These are phyloP conservation scores for Glyphotaelius pellucidus DNA, from an alignment of 2,888 invertebrate species.

Conservation along the genomic window DNA sequence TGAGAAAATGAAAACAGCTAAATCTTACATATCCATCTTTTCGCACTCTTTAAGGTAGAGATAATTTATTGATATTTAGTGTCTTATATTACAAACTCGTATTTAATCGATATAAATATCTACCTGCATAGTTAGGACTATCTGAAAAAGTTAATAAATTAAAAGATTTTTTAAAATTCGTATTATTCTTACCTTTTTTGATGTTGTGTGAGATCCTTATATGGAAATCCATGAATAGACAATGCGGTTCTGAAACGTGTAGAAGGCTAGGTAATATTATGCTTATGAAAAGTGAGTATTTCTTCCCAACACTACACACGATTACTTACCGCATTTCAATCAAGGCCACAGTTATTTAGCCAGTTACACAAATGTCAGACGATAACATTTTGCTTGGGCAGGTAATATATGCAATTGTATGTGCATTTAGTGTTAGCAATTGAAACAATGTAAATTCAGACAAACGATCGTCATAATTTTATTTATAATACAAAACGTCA, in stretches of 20 bases:
- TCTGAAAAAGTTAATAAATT: neutral
- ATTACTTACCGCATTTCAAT: neutral
- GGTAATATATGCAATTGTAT: conserved; percentile 21
- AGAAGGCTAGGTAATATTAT: neutral
- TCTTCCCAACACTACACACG: neutral
- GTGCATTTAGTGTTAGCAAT: conserved; percentile 24
- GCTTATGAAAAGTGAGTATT: neutral
- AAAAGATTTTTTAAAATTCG: neutral
- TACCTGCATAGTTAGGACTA: neutral
- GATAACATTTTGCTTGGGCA: conserved; percentile 5
- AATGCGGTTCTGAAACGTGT: neutral
- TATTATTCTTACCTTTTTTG: neutral
- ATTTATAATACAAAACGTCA: conserved; percentile 39
- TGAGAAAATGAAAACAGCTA: no score
- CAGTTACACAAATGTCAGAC: conserved; percentile 21
- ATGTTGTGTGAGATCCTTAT: neutral
- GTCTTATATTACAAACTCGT: no score
- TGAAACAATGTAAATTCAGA: conserved; percentile 31
- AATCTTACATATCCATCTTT: no score
- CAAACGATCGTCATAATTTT: conserved; percentile 28
- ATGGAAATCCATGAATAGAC: neutral
- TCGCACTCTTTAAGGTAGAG: no score
- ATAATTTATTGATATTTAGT: no score
- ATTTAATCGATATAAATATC: neutral
- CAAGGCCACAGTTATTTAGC: conserved; percentile 20